Evolutionary conservation across 2,888 invertebrate species (phyloP).

Genomic region (Aporophyla lueneburgensis): DNA sequence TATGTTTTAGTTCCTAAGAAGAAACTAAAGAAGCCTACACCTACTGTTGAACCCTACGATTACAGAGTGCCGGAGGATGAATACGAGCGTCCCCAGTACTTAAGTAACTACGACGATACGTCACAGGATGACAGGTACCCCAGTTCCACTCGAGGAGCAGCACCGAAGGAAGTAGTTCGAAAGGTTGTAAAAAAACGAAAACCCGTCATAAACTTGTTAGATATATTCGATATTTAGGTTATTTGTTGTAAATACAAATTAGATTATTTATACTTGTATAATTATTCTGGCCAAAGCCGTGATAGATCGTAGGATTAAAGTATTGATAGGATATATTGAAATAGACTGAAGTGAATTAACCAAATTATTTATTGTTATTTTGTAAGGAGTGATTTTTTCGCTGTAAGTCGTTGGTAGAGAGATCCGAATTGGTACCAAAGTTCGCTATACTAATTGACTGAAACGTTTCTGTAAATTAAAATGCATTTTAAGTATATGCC

Average conservation of each 20-base stretch:
- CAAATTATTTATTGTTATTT: constrained; percentile 55
- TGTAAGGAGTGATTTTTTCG: constrained; percentile 38
- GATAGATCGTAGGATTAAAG: constrained; percentile 46
- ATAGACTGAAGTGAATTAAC: constrained; percentile 55
- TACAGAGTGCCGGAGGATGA: constrained; percentile 82
- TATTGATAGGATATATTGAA: constrained; percentile 52
- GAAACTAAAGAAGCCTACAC: constrained; percentile 80
- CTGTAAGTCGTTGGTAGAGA: constrained; percentile 13
- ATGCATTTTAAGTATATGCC: constrained; percentile 39
- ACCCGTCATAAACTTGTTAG: constrained; percentile 84
- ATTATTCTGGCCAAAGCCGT: constrained; percentile 54
- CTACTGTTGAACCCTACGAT: constrained; percentile 77
- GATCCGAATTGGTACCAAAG: constrained; percentile 25
- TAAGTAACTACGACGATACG: constrained; percentile 74
- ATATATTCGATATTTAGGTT: constrained; percentile 86
- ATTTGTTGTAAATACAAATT: constrained; percentile 79
- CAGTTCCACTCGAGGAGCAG: constrained; percentile 73
- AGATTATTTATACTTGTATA: constrained; percentile 70
- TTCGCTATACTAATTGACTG: constrained; percentile 36
- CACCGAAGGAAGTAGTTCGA: constrained; percentile 80
- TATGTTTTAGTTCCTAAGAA: constrained; percentile 86
- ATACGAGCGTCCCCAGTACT: constrained; percentile 78
- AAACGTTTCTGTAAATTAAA: constrained; percentile 59
- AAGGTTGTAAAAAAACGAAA: constrained; percentile 86
- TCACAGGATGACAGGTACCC: constrained; percentile 78